Evolutionary conservation across 2,797 vertebrate genomes (phyloP).

Genomic region (Leucoraja ocellata): DNA sequence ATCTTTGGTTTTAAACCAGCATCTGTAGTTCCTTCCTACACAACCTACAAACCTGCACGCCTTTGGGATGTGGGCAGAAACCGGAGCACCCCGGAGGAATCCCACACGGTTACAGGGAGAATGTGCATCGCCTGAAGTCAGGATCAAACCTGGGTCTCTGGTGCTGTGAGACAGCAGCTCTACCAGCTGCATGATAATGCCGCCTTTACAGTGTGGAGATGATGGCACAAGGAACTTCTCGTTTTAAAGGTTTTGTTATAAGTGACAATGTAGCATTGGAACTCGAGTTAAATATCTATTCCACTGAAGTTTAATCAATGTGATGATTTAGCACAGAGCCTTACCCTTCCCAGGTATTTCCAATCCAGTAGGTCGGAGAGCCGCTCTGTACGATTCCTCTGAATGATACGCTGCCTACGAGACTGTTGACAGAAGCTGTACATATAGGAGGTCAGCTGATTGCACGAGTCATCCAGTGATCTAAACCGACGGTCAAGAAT

Average conservation of each 20-base stretch:
- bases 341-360: conserved; percentile 84
- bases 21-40: too few relatives aligned
- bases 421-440: conserved; percentile 91
- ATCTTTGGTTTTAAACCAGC: too few relatives aligned
- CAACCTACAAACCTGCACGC: too few relatives aligned
- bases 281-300: neutral
- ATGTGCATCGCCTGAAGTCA: too few relatives aligned
- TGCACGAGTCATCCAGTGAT: conserved; percentile 80
- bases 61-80: too few relatives aligned
- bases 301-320: neutral
- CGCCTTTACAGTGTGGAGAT: neutral
- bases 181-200: too few relatives aligned
- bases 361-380: conserved; percentile 91
- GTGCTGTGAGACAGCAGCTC: too few relatives aligned
- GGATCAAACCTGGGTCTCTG: too few relatives aligned
- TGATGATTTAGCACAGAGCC: conserved; percentile 15
- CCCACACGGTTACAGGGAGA: too few relatives aligned
- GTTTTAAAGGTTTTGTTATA: neutral
- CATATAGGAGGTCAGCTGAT: conserved; percentile 88
- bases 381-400: conserved; percentile 86
- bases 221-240: neutral
- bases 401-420: conserved; percentile 84
- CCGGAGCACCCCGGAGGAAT: too few relatives aligned
- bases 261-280: neutral
- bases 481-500: conserved; percentile 80